Evolutionary conservation across 2,888 invertebrate genomes (phyloP), one percentile per base, ranked within the genome.

Genomic region (Drosophila neutralis): DNA sequence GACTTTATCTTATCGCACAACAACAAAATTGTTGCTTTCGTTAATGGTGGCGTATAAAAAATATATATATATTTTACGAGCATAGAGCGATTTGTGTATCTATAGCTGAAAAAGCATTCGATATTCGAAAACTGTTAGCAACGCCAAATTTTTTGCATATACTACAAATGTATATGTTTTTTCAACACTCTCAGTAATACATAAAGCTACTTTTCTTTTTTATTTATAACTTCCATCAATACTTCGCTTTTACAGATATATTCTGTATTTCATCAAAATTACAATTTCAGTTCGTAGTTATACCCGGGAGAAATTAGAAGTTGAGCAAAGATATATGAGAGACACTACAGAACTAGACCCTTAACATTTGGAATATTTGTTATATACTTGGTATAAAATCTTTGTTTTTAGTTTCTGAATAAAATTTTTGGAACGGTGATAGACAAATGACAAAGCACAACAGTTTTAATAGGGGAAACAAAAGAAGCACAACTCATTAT

Each of bases 1-100:
- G 54, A 40, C 65, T 56, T 87, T 89, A 85, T 89, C 85, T 85
- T 78, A 85, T 85, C 85, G 57, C 24, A 48, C 49, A 53, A 51
- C 52, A 53, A 79, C 65, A 80, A 82, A 77, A 58, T 35, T 85
- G 86, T 85, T 69, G 88, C 78, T 80, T 85, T 85, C 67, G 58
- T 85, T 87, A 87, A 87, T 85, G 83, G 80, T 76, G 83, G 75
- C 76, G 67, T 69, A 85, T 80, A 89, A 82, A 87, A 63, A 29
- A 24, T 24, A 36, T n/a, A 62, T n/a, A 36, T n/a, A 65, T 67
- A 73, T 53, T 54, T 42, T 60, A 56, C 54, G 31, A 31, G 24
- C 36, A 53, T 36, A 42, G 15, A 45, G 35, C 18, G 53, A 69
- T 70, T 60, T 58, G 42, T 62, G 24, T 36, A 64, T 64, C 36